Base-by-base conservation (phyloP, 2,888 invertebrate genomes). In the Aleiodes testaceus region DNA sequence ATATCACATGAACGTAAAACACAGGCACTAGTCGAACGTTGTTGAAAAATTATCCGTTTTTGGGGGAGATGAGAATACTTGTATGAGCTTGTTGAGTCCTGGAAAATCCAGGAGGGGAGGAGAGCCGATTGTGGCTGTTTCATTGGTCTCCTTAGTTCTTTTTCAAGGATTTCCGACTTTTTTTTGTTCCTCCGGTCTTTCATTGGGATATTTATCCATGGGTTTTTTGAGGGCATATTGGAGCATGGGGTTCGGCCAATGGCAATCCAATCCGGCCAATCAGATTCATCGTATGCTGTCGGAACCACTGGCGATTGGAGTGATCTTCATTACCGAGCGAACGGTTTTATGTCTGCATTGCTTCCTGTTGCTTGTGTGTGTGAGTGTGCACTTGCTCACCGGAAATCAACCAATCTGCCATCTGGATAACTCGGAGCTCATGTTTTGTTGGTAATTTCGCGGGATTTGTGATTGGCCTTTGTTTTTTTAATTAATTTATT, bases 81-180 rank as follows among this genome's bases (percentile, higher is more conserved):
- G 59, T 42, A 18, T 59, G 59, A 18, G 59, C 59, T 42, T 59
- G 59, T 59, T 36, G 59, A 16, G 59, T 59, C 36, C 59, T 59
- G 59, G 42, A 59, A 59, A 59, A 59, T 12, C 18, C 36, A 18
- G 16, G 36, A 18, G 59, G 59, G 18, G 42, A n/a, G 14, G 59
- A 9, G 9, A 36, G 36, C 9, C 2, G 9, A 36, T 11, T 6
- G 36, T 36, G 36, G 9, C 36, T 36, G 36, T 36, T n/a, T 36
- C 36, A 36, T 36, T 36, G 36, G 36, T 36, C 36, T 36, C 36
- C 36, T 36, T 11, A 2, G 6, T 11, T 36, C 36, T 36, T 36
- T 36, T 36, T 11, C 11, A 36, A 36, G 36, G 36, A 36, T 36
- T 36, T 36, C 9, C 36, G 7, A 1, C 11, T 6, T 36, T 36